Percentiles rank a stretch among this genome's conserved stretches.
Conservation (phyloP, 1,140 invertebrate species). For the Anoplophora glabripennis region DNA sequence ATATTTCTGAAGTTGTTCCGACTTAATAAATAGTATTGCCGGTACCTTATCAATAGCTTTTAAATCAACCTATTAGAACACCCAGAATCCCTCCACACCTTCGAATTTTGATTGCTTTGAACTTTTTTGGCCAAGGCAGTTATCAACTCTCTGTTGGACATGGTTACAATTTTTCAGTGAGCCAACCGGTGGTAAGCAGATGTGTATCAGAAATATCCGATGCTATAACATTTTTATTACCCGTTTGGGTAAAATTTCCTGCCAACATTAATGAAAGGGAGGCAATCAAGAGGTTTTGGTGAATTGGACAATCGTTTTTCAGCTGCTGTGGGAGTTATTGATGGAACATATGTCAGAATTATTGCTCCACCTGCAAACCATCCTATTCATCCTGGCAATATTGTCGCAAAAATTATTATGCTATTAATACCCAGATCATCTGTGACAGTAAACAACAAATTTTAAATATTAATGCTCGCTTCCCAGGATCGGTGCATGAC, state of each 20-base stretch:
- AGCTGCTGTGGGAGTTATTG: neutral
- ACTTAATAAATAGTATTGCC: no score
- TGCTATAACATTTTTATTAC: neutral
- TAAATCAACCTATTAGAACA: neutral
- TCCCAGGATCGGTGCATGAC: conserved; percentile 10
- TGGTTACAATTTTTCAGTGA: neutral
- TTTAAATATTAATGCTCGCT: neutral
- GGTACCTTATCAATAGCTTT: no score
- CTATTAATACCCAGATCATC: conserved; percentile 8
- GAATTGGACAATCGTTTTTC: neutral
- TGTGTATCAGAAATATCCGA: neutral
- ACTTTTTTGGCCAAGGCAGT: conserved; percentile 1
- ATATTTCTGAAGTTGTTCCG: no score
- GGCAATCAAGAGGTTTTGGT: neutral
- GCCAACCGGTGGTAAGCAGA: neutral
- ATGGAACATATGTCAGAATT: neutral
- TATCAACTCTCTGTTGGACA: neutral
- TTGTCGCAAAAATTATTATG: neutral
- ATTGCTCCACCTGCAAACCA: neutral
- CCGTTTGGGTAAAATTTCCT: neutral
- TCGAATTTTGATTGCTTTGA: neutral
- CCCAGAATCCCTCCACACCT: neutral
- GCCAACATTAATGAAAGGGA: neutral
- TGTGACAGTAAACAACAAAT: neutral
- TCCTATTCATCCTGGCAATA: neutral